Evolutionary conservation across 1,140 invertebrate species (phyloP).

Genomic region (Acromyrmex heyeri): DNA sequence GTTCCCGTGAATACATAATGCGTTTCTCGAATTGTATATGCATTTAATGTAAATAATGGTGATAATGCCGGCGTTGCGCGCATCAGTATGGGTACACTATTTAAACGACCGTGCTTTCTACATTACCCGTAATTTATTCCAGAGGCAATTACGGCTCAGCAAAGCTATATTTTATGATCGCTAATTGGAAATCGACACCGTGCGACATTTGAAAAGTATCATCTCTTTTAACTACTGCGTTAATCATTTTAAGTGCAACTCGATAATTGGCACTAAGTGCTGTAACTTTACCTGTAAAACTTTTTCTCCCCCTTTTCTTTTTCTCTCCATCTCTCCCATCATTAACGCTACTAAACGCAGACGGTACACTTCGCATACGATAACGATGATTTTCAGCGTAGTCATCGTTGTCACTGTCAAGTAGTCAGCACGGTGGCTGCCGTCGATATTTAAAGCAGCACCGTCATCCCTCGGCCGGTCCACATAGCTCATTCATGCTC

Average conservation of each 20-base stretch:
- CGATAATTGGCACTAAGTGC: slow-evolving; percentile 70
- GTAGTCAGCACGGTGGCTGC: slow-evolving; percentile 31
- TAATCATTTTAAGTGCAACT: slow-evolving; percentile 71
- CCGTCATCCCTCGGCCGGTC: slow-evolving; percentile 72
- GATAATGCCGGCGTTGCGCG: neutral
- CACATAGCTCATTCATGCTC: slow-evolving; percentile 75
- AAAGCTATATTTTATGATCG: slow-evolving; percentile 69
- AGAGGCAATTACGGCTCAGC: slow-evolving; percentile 61
- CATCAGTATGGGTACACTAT: slow-evolving; percentile 44
- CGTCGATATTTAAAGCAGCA: slow-evolving; percentile 78
- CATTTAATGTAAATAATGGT: slow-evolving; percentile 69
- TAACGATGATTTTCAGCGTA: slow-evolving; percentile 68
- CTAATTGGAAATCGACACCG: slow-evolving; percentile 76
- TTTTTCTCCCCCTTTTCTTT: slow-evolving; percentile 13
- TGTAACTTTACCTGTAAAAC: slow-evolving; percentile 58
- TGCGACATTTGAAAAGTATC: slow-evolving; percentile 66
- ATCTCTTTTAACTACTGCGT: slow-evolving; percentile 71
- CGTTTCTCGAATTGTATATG: slow-evolving; percentile 50
- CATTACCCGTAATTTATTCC: slow-evolving; percentile 71
- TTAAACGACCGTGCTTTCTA: slow-evolving; percentile 65
- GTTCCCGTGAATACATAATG: slow-evolving; percentile 17
- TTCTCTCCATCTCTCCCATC: slow-evolving; percentile 21
- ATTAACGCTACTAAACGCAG: slow-evolving; percentile 47
- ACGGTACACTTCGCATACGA: slow-evolving; percentile 30
- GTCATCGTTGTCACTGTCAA: slow-evolving; percentile 70